These are phyloP conservation scores for Phaonia tiefii DNA, from an alignment of 2,888 invertebrate genomes.

Conservation along the genomic window DNA sequence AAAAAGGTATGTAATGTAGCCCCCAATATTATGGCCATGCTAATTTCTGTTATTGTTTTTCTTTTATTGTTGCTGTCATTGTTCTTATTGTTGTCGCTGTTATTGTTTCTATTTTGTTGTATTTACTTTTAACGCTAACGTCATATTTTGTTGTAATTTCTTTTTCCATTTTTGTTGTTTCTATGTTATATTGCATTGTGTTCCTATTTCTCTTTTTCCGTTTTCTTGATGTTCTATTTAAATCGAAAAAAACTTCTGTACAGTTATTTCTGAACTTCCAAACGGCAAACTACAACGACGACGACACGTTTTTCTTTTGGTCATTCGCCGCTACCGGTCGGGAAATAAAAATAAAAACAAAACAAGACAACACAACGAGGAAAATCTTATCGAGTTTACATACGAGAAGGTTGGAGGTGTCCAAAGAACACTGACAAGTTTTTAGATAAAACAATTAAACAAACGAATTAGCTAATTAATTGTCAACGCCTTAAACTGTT, in stretches of 20 bases:
- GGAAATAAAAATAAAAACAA: slow-evolving; percentile 25
- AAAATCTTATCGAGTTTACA: slow-evolving; percentile 13
- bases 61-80: slow-evolving; percentile 13
- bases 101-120: slow-evolving; percentile 17
- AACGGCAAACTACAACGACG: slow-evolving; percentile 35
- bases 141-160: slow-evolving; percentile 60
- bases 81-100: slow-evolving; percentile 30
- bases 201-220: slow-evolving; percentile 43
- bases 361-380: neutral
- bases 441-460: too few species aligned
- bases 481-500: too few species aligned
- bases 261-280: slow-evolving; percentile 64
- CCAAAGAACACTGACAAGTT: too few species aligned
- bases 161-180: slow-evolving; percentile 34
- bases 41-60: slow-evolving; percentile 20
- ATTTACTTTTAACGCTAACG: slow-evolving; percentile 32
- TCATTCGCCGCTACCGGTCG: neutral
- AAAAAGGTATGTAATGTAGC: slow-evolving; percentile 58
- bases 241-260: slow-evolving; percentile 49
- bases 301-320: neutral
- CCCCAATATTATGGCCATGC: slow-evolving; percentile 28
- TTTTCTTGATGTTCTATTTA: slow-evolving; percentile 61
- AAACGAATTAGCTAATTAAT: slow-evolving; percentile 5
- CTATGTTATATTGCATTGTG: slow-evolving; percentile 5
- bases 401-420: neutral